Conservation (phyloP, 2,888 invertebrate genomes). For the Stratiomys singularior region DNA sequence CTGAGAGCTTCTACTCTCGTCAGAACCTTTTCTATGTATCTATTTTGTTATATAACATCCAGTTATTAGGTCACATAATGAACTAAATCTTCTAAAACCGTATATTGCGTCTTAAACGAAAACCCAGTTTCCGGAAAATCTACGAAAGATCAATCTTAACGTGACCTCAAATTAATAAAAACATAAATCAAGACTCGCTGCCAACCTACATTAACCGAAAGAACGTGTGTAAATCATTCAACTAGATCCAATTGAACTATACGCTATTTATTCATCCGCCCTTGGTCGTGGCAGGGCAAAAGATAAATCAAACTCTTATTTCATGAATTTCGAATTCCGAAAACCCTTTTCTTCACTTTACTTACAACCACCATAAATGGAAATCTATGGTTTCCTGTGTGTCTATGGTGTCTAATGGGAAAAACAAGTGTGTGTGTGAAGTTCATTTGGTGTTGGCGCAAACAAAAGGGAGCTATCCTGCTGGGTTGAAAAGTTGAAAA, state of each 20-base stretch:
- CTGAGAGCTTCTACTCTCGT: too few species aligned
- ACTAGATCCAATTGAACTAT: conserved; percentile 5
- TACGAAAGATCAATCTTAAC: too few species aligned
- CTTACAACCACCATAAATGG: background rate
- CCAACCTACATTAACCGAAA: background rate
- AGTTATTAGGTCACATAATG: too few species aligned
- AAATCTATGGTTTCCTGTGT: conserved; percentile 10
- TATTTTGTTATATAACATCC: too few species aligned
- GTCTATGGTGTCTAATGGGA: too few species aligned
- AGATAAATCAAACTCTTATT: background rate
- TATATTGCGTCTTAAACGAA: too few species aligned
- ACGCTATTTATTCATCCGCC: background rate
- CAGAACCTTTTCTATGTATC: too few species aligned
- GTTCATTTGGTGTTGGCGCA: background rate
- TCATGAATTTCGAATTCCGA: background rate
- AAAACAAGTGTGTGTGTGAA: background rate
- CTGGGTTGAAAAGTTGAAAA: conserved; percentile 2
- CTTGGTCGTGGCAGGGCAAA: background rate
- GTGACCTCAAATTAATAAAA: background rate
- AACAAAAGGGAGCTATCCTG: conserved; percentile 6
- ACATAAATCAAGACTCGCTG: background rate
- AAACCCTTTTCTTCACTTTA: background rate
- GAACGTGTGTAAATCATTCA: background rate
- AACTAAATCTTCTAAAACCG: too few species aligned
- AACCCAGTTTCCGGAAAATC: too few species aligned